Evolutionary conservation across 92 coral and sea anemone species (phyloP).

Genomic region (Zoanthus solanderi): DNA sequence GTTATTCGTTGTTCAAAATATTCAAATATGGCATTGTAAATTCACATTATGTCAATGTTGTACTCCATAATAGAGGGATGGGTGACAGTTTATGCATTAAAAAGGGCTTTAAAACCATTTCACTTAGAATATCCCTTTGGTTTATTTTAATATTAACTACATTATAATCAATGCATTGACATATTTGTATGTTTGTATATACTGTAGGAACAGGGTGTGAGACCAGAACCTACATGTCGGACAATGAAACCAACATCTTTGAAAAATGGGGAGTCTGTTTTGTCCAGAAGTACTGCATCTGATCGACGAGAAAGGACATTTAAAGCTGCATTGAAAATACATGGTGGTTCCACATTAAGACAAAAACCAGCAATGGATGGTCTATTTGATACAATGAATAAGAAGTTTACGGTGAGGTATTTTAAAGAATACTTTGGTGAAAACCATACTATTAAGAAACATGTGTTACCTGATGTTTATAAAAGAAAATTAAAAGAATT

Average conservation of each 20-base stretch:
- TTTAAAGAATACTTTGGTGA: conserved; percentile 32
- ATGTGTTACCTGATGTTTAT: neutral
- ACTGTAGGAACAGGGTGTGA: neutral
- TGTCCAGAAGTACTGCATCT: conserved; percentile 37
- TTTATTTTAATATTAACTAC: neutral
- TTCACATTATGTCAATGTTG: neutral
- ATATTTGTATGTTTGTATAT: neutral
- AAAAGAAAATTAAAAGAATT: neutral
- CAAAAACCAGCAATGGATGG: conserved; percentile 49
- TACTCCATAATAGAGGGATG: neutral
- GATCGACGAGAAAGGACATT: conserved; percentile 40
- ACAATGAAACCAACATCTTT: conserved; percentile 29
- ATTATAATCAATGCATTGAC: neutral
- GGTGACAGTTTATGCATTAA: conserved; percentile 1
- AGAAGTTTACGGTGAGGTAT: conserved; percentile 49
- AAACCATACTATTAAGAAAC: neutral
- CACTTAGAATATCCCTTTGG: conserved; percentile 12
- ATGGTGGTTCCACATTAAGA: conserved; percentile 44
- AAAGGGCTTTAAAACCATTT: neutral
- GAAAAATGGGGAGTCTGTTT: conserved; percentile 29
- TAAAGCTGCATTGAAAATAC: conserved; percentile 28
- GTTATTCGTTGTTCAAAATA: neutral
- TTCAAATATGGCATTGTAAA: neutral
- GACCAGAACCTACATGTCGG: neutral
- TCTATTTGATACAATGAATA: conserved; percentile 51